Evolutionary conservation across 2,888 invertebrate species (phyloP).

Genomic region (Andricus curvator): DNA sequence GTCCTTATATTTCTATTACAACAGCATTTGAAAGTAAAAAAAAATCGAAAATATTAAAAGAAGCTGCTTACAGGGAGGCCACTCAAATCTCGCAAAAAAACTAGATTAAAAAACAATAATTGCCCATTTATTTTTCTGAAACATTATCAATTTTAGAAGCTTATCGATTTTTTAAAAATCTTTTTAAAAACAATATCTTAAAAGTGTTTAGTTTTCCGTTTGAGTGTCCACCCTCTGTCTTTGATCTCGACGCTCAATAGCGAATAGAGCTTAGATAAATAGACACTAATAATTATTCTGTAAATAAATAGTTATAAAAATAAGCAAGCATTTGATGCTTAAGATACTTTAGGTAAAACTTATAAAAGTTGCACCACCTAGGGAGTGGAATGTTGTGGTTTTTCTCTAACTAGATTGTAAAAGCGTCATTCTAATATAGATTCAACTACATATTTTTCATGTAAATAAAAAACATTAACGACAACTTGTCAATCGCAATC

Average conservation of each 20-base stretch:
- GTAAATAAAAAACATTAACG: conserved; percentile 69
- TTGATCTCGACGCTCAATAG: conserved; percentile 30
- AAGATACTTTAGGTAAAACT: conserved; percentile 71
- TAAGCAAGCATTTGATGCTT: conserved; percentile 76
- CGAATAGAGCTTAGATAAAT: conserved; percentile 27
- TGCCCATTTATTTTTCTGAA: no score
- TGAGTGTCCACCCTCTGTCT: neutral
- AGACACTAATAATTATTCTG: conserved; percentile 63
- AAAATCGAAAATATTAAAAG: neutral
- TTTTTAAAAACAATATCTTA: no score
- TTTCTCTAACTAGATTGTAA: conserved; percentile 71
- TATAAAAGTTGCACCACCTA: conserved; percentile 74
- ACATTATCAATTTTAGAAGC: no score
- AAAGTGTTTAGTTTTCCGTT: neutral
- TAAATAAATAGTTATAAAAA: conserved; percentile 77
- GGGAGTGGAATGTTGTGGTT: conserved; percentile 75
- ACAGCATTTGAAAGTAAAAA: neutral
- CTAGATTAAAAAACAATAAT: no score
- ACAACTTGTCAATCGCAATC: conserved; percentile 64
- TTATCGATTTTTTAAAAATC: no score
- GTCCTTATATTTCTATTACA: neutral
- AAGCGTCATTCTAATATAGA: conserved; percentile 72
- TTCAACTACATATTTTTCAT: conserved; percentile 64
- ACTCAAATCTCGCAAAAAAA: neutral
- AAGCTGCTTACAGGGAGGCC: neutral